phyloP scores from a whole-genome alignment of 1,140 invertebrate species.

The Chelonus insularis region DNA sequence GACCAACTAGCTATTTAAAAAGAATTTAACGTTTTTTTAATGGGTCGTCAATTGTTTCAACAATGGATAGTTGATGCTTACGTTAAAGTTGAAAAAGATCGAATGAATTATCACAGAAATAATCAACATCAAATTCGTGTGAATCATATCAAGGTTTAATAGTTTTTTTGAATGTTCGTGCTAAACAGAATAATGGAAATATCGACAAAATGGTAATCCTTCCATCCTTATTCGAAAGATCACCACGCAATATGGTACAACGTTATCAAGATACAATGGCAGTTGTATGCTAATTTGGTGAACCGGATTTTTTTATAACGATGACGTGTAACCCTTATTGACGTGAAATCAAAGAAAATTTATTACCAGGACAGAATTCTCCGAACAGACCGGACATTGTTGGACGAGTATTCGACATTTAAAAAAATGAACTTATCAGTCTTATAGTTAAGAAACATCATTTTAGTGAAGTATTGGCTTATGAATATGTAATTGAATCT shows the following conservation, averaged over 20 bases:
- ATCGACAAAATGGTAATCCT: conserved; percentile 40
- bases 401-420: conserved; percentile 16
- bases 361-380: conserved; percentile 45
- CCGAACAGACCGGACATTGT: conserved; percentile 43
- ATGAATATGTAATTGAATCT: conserved; percentile 13
- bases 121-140: conserved; percentile 6
- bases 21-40: conserved; percentile 4
- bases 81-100: conserved; percentile 23
- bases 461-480: conserved; percentile 12
- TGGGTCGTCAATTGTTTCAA: conserved; percentile 12
- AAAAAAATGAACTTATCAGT: conserved; percentile 13
- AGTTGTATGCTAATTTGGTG: conserved; percentile 53
- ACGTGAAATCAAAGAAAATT: conserved; percentile 42
- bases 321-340: conserved; percentile 37
- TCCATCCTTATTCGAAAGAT: conserved; percentile 45
- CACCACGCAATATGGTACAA: conserved; percentile 52
- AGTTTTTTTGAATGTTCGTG: conserved; percentile 1
- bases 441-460: conserved; percentile 14
- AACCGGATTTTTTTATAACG: conserved; percentile 43
- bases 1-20: conserved; percentile 17
- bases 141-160: conserved; percentile 17
- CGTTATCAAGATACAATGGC: conserved; percentile 52
- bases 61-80: conserved; percentile 21
- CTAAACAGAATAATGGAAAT: not conserved
- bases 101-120: conserved; percentile 1